Evolutionary conservation across 1,140 invertebrate species (phyloP), one percentile per base, ranked within the genome.

Genomic region (Hetaerina americana): DNA sequence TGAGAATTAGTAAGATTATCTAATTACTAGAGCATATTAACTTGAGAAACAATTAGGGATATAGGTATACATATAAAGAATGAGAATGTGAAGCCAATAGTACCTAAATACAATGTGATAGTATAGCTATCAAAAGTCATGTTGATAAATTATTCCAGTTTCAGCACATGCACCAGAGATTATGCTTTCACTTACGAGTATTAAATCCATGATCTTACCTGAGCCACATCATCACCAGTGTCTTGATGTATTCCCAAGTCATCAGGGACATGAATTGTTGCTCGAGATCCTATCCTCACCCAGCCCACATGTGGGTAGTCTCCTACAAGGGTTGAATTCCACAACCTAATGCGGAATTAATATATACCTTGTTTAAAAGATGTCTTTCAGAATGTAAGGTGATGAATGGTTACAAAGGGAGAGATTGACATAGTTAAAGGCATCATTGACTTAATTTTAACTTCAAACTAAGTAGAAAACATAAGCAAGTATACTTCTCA

Each of bases 271-370:
- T 86, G 79, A 29, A 96, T 88, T 74, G 83, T 84, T 0, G 92
- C 94, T 69, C 84, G 84, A 0, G 94, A 96, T 28, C 87, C 85
- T 69, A 96, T 94, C 75, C 86, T 86, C 0, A 96, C 93, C 66
- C 87, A 85, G 78, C 93, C 89, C n/a, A 94, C 91, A 67, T 88
- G 84, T 0, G 91, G 89, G 81, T 94, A 95, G 79, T 96, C 91
- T 78, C 93, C 90, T 0, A 93, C 89, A 15, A 97, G 82, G 0
- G 94, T 96, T 0, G 90, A 88, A 83, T 96, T 96, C 94, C 94
- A 97, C 6, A 97, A 82, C 69, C 92, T 86, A n/a, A n/a, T n/a
- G n/a, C n/a, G n/a, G n/a, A n/a, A n/a, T n/a, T n/a, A n/a, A n/a
- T n/a, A n/a, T n/a, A n/a, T n/a, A n/a, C n/a, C n/a, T n/a, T n/a